Base-by-base conservation (phyloP, 2,888 invertebrate genomes). In the Ectemnius cavifrons region DNA sequence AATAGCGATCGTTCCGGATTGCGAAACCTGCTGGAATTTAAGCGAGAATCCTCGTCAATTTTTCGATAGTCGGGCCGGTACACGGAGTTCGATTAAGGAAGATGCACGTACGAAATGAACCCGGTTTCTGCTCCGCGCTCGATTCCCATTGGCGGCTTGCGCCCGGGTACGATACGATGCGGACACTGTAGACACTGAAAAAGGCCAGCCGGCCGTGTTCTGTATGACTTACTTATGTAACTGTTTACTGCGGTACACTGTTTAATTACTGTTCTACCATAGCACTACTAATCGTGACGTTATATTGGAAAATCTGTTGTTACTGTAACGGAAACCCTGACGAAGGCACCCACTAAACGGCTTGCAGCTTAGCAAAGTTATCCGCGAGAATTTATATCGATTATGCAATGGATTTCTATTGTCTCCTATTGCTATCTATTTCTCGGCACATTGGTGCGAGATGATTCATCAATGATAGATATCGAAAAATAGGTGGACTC, bases 281-380 rank as follows among this genome's bases (percentile, higher is more conserved):
- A 89, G 87, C 87, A 86, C 89, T 89, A 90, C 89, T 91, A 90
- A 87, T 90, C 89, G 90, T 87, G 89, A 37, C 89, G 89, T 90
- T 90, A 91, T 90, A 91, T 85, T 87, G 89, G 88, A 89, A 86
- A 90, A 89, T 37, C 81, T 87, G 87, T 85, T 84, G 87, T 89
- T 87, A 89, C 90, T 90, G 91, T 90, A 91, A 91, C 89, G 86
- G 84, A 91, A 91, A 90, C 90, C 90, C 91, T 90, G 84, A 91
- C 91, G 88, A 88, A 91, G 90, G 90, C 90, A 90, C 87, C 85
- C 89, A 91, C 90, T 89, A 66, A 79, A 81, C 87, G 89, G 87
- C 80, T 64, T 49, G 64, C 67, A 63, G 49, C 49, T 27, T 57
- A 6, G 59, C 64, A 65, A 45, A 49, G 45, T 67, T 6, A 47